phyloP scores from a whole-genome alignment of 92 coral and sea anemone species.

The Porites rus region DNA sequence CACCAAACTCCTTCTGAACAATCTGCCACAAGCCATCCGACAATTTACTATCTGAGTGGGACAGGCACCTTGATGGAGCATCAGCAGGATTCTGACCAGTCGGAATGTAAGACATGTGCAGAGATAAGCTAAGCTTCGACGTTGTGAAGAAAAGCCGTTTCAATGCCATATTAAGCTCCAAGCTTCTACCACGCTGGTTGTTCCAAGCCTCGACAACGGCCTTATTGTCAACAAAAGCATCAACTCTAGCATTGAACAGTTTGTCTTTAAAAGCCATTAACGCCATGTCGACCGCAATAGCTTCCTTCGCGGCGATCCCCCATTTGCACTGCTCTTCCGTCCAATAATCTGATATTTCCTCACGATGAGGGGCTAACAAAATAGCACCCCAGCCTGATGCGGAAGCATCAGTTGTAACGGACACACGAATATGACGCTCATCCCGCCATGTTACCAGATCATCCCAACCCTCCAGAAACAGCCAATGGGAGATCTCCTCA shows the following conservation, averaged over 20 bases:
- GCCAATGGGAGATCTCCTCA: conserved; percentile 55
- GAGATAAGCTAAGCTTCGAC: too few species aligned
- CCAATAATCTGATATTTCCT: conserved; percentile 52
- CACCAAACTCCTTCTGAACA: too few species aligned
- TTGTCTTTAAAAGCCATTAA: conserved; percentile 40
- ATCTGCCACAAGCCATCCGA: too few species aligned
- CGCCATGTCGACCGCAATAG: conserved; percentile 39
- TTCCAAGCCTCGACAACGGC: too few species aligned
- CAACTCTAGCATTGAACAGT: conserved; percentile 40
- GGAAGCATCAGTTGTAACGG: conserved; percentile 65
- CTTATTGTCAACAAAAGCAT: conserved; percentile 62
- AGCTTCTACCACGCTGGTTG: too few species aligned
- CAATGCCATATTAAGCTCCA: too few species aligned
- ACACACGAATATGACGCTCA: conserved; percentile 43
- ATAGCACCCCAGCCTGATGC: conserved; percentile 46
- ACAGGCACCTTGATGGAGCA: too few species aligned
- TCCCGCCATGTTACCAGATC: conserved; percentile 57
- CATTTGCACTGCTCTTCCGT: conserved; percentile 16
- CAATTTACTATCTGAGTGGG: too few species aligned
- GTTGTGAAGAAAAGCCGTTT: too few species aligned
- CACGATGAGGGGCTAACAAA: neutral
- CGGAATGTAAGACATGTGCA: too few species aligned
- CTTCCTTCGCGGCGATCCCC: conserved; percentile 63
- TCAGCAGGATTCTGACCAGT: too few species aligned
- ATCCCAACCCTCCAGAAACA: conserved; percentile 35